Evolutionary conservation across 2,797 vertebrate species (phyloP), one percentile per base, ranked within the genome.

Genomic region (Coregonus sp.): DNA sequence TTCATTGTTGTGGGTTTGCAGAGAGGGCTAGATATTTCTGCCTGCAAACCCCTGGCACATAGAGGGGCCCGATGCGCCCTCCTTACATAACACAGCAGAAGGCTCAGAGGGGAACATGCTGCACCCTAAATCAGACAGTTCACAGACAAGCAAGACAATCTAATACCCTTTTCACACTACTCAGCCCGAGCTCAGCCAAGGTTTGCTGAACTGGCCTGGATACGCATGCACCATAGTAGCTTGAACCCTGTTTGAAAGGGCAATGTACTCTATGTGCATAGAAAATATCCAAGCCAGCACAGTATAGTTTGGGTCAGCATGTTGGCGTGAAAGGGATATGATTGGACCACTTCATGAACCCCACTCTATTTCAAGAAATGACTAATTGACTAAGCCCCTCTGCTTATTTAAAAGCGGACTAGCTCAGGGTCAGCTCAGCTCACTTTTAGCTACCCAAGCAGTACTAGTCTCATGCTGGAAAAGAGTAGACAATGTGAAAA

Each of bases 1-100:
- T 18, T 74, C 85, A 78, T 87, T 89, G 84, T 89, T 72, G 72
- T 35, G n/a, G 31, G 61, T 76, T 35, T 37, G 70, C 74, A 29
- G 14, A 74, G 15, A 72, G 18, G 15, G 29, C 35, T 59, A 74
- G 73, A 66, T 74, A 69, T 50, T 84, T 81, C 74, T n/a, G 6
- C 56, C 54, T 16, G 40, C 75, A 82, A 63, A 72, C 25, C 67
- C 71, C 56, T 37, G 31, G 65, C 65, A 67, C 65, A 67, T 2
- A 35, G 11, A 35, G 33, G 25, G 25, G 18, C 59, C 9, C 9
- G 3, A 29, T 11, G 40, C 9, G 9, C 20, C 59, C 59, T 11
- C 59, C 11, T 54, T 54, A 54, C 25, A 63, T 63, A 25, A 63
- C 20, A 63, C 5, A 35, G 66, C 31, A 67, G 25, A 15, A 25